A percentile compares a stretch with the other conserved stretches of the same genome.
Conservation (phyloP, 2,888 invertebrate species). For the Trypoxylon attenuatum region DNA sequence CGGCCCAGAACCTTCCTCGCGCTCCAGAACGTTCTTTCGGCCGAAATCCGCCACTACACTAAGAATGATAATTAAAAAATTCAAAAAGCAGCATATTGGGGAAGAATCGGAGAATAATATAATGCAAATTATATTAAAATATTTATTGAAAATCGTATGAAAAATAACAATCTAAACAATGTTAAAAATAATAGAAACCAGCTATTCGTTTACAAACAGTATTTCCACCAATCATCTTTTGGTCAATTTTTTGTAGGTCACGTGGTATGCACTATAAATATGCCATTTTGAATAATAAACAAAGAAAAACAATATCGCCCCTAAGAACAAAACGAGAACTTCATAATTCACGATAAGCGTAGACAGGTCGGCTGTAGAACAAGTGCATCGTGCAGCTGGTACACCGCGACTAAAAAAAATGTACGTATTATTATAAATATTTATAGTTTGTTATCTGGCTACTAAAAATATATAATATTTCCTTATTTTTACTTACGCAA, state of each 20-base stretch:
- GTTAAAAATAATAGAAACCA: too few relatives aligned
- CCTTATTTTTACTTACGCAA: conserved; percentile 24
- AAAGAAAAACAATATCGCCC: conserved; percentile 13
- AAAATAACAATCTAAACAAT: too few relatives aligned
- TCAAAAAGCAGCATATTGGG: too few relatives aligned
- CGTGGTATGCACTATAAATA: conserved; percentile 4
- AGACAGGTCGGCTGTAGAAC: conserved; percentile 12
- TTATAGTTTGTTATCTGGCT: conserved; percentile 23
- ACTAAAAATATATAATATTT: conserved; percentile 29
- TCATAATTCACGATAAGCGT: conserved; percentile 21
- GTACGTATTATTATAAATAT: conserved; percentile 22
- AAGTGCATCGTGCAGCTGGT: conserved; percentile 27
- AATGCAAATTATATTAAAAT: too few relatives aligned
- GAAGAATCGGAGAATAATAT: too few relatives aligned
- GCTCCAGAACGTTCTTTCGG: too few relatives aligned
- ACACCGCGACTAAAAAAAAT: conserved; percentile 23
- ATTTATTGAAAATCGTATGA: too few relatives aligned
- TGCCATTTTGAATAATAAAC: conserved; percentile 6
- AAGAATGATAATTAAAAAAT: too few relatives aligned
- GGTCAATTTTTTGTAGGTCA: background rate
- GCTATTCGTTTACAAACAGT: too few relatives aligned
- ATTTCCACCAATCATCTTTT: background rate
- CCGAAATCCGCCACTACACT: too few relatives aligned
- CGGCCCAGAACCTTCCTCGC: too few relatives aligned
- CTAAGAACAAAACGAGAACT: conserved; percentile 12